Evolutionary conservation across 1,140 invertebrate genomes (phyloP).

Genomic region (Tetramorium simillimum): DNA sequence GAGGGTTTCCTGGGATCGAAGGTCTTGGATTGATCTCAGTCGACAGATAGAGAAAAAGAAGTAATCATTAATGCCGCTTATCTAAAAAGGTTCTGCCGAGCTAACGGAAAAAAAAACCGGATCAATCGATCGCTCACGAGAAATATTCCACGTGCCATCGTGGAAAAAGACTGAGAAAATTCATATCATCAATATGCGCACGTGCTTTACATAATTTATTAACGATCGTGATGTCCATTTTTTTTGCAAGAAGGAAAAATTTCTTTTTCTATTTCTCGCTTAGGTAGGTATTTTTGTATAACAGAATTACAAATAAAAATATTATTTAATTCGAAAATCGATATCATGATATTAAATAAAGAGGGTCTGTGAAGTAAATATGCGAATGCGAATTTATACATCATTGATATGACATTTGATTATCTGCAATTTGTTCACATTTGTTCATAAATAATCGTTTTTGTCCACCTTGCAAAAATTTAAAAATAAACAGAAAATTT

Average conservation of each 20-base stretch:
- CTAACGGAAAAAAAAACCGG: conserved; percentile 4
- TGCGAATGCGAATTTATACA: too few relatives aligned
- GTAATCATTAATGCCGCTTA: conserved; percentile 43
- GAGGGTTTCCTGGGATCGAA: conserved; percentile 30
- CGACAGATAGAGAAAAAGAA: background rate
- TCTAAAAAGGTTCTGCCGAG: conserved; percentile 18
- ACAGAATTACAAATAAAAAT: background rate
- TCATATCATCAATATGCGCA: background rate
- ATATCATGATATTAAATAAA: too few relatives aligned
- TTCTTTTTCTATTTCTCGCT: background rate
- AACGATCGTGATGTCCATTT: background rate
- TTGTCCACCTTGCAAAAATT: too few relatives aligned
- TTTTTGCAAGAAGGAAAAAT: background rate
- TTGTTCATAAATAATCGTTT: too few relatives aligned
- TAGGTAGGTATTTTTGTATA: background rate
- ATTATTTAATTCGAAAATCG: too few relatives aligned
- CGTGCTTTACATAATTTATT: background rate
- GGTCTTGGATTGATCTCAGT: background rate
- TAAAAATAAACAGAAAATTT: too few relatives aligned
- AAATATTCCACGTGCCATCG: conserved; percentile 16
- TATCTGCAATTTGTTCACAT: too few relatives aligned
- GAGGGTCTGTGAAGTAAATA: too few relatives aligned
- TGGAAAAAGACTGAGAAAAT: background rate
- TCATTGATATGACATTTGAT: too few relatives aligned
- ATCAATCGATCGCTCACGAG: background rate